phyloP scores from a whole-genome alignment of 2,888 invertebrate species.

The Dilophus febrilis region DNA sequence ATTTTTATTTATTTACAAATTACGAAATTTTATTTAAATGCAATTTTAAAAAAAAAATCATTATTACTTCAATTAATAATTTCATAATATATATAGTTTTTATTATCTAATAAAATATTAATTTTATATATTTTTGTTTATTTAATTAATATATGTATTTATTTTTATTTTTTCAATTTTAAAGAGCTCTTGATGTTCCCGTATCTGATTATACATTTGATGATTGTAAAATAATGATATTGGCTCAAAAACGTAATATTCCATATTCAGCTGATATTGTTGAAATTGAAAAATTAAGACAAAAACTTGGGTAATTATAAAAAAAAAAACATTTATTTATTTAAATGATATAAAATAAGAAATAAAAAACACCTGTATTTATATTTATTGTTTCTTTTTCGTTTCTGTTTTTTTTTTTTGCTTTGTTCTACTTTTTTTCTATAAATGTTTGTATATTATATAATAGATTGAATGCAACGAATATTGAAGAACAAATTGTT shows the following conservation, averaged over 20 bases:
- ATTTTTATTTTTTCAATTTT: conserved; percentile 17
- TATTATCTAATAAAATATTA: no score
- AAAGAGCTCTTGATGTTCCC: conserved; percentile 73
- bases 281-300: conserved; percentile 62
- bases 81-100: no score
- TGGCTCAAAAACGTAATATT: conserved; percentile 67
- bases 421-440: no score
- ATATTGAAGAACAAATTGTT: conserved; percentile 35
- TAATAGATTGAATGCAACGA: conserved; percentile 37
- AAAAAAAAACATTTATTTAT: no score
- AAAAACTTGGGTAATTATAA: conserved; percentile 52
- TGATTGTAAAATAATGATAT: conserved; percentile 70
- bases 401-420: no score
- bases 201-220: conserved; percentile 84
- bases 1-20: background rate
- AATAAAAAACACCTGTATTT: no score
- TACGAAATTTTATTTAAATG: background rate
- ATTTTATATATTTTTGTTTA: background rate
- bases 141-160: background rate
- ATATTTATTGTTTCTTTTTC: no score
- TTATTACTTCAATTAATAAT: no score
- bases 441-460: no score
- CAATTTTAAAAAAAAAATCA: background rate
- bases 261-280: conserved; percentile 57
- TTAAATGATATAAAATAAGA: no score